Conservation (phyloP, 2,797 vertebrate genomes). For the Sebastes cheni region DNA sequence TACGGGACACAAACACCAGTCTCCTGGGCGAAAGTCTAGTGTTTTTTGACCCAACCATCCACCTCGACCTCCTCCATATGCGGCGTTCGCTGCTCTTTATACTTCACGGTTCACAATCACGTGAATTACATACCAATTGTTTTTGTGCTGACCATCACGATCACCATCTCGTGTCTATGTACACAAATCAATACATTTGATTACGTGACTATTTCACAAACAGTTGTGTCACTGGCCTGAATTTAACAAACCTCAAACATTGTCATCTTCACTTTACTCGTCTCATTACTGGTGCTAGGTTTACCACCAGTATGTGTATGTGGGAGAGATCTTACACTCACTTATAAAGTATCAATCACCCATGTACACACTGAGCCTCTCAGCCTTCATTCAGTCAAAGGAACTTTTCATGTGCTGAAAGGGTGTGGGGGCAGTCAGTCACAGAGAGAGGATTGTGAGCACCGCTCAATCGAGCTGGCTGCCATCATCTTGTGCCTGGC, state of each 20-base stretch:
- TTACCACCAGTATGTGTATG: slow-evolving; percentile 1
- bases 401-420: slow-evolving; percentile 64
- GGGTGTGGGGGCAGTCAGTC: slow-evolving; percentile 66
- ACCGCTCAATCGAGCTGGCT: slow-evolving; percentile 61
- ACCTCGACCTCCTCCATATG: too few relatives aligned
- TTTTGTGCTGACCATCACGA: too few relatives aligned
- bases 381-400: slow-evolving; percentile 66
- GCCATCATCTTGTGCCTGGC: slow-evolving; percentile 73
- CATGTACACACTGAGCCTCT: slow-evolving; percentile 40
- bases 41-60: too few relatives aligned
- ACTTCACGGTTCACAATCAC: too few relatives aligned
- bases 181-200: too few relatives aligned
- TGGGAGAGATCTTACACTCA: slow-evolving; percentile 5
- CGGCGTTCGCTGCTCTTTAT: too few relatives aligned
- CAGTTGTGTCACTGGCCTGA: too few relatives aligned
- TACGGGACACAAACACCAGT: too few relatives aligned
- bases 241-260: neutral
- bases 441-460: slow-evolving; percentile 80
- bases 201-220: too few relatives aligned
- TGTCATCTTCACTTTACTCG: neutral
- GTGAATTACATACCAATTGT: too few relatives aligned
- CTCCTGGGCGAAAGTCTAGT: too few relatives aligned
- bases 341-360: slow-evolving; percentile 40
- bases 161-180: too few relatives aligned
- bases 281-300: neutral